These are phyloP conservation scores for Orestias chungarensis DNA, from an alignment of 2,797 vertebrate genomes.

Conservation along the genomic window DNA sequence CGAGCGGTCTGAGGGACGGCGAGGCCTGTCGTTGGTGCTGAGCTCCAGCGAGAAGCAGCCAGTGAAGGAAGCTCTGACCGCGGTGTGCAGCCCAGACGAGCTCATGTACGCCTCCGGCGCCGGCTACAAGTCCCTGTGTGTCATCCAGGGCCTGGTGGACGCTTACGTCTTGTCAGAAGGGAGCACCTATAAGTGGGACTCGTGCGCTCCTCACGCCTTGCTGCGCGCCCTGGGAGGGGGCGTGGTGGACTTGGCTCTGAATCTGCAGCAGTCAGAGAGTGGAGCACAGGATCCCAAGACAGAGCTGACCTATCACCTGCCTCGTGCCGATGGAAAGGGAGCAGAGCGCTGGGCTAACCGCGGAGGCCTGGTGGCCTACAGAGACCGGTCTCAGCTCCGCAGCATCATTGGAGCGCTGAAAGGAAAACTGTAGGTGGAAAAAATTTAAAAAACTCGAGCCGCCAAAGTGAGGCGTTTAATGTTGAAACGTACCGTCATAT, in stretches of 20 bases:
- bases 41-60: constrained; percentile 84
- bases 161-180: constrained; percentile 88
- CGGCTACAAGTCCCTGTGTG: constrained; percentile 89
- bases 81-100: constrained; percentile 68
- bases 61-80: constrained; percentile 76
- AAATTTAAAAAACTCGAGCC: neutral
- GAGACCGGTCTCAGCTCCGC: constrained; percentile 69
- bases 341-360: constrained; percentile 87
- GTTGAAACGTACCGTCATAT: constrained; percentile 22
- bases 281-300: constrained; percentile 44
- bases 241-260: constrained; percentile 78
- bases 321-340: constrained; percentile 69
- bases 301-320: constrained; percentile 84
- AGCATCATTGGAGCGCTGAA: constrained; percentile 63
- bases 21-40: constrained; percentile 78
- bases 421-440: constrained; percentile 68
- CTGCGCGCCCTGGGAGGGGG: constrained; percentile 87
- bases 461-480: constrained; percentile 20
- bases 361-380: constrained; percentile 86
- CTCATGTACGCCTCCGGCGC: constrained; percentile 85
- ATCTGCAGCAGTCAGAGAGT: constrained; percentile 56
- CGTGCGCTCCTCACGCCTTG: constrained; percentile 86
- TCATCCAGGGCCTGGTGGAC: constrained; percentile 86
- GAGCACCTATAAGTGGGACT: constrained; percentile 92
- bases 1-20: neutral